Percentiles rank a stretch among this genome's conserved stretches.
Evolutionary conservation across 2,113 vertebrate genomes (phyloP).

Genomic region (Eulemur rufifrons): DNA sequence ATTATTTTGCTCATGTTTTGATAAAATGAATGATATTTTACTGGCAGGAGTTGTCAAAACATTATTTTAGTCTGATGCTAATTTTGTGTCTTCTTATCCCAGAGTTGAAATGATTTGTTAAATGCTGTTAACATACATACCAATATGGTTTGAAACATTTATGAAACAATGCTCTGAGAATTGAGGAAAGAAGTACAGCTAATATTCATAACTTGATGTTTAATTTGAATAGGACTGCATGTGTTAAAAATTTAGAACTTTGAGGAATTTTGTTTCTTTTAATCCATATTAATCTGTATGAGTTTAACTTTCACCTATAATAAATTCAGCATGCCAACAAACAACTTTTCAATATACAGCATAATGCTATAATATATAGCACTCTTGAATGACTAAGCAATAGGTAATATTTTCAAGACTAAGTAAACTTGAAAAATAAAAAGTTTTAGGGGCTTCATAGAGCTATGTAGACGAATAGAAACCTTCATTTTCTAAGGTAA

Average conservation of each 20-base stretch:
- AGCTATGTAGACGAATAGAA: not conserved
- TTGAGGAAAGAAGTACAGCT: not conserved
- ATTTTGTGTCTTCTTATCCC: not conserved
- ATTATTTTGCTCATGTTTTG: not conserved
- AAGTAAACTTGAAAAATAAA: slow-evolving; percentile 19
- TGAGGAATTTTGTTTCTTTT: not conserved
- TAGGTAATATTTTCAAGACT: not conserved
- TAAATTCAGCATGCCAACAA: not conserved
- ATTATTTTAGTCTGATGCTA: not conserved
- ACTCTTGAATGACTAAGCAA: not conserved
- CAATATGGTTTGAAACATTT: not conserved
- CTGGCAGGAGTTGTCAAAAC: not conserved
- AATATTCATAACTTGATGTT: not conserved
- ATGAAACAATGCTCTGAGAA: not conserved
- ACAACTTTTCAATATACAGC: not conserved
- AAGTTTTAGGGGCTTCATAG: not conserved
- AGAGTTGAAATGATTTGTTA: not conserved
- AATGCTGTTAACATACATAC: not conserved
- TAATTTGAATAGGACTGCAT: not conserved
- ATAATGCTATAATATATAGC: not conserved
- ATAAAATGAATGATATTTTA: not conserved
- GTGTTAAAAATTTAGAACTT: not conserved
- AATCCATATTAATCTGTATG: not conserved
- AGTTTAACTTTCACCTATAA: not conserved
- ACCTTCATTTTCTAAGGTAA: slow-evolving; percentile 14